phyloP scores from a whole-genome alignment of 2,113 vertebrate species.

The Penelope pileata region DNA sequence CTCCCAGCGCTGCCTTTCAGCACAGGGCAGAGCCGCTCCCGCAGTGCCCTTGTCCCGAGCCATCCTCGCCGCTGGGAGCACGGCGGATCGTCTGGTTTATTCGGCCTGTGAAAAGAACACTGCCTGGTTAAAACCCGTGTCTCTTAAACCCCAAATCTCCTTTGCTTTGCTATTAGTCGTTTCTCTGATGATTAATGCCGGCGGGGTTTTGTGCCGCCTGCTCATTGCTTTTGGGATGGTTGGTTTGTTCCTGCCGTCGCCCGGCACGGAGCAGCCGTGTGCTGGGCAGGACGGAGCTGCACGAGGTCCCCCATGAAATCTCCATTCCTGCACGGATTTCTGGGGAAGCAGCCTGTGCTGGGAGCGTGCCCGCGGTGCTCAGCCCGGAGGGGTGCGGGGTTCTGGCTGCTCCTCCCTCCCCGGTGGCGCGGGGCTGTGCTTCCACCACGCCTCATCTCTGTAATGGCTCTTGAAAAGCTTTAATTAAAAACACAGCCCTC shows the following conservation, averaged over 20 bases:
- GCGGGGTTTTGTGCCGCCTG: not conserved
- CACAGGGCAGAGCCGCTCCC: not conserved
- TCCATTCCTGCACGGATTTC: not conserved
- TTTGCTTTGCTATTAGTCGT: slow-evolving; percentile 45
- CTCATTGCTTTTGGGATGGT: not conserved
- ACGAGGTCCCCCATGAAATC: not conserved
- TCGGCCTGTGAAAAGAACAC: not conserved
- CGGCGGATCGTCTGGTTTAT: not conserved
- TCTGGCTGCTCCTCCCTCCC: not conserved
- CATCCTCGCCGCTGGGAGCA: not conserved
- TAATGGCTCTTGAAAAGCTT: slow-evolving; percentile 50
- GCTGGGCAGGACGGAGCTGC: not conserved
- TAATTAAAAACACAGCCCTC: slow-evolving; percentile 52
- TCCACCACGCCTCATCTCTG: not conserved
- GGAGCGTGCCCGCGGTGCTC: not conserved
- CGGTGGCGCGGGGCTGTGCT: not conserved
- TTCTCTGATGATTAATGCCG: slow-evolving; percentile 10
- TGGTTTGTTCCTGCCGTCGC: not conserved
- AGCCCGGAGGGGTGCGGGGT: too few species aligned
- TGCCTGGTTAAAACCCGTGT: not conserved
- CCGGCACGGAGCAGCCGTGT: not conserved
- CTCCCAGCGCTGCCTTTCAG: not conserved
- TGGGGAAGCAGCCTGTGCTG: not conserved
- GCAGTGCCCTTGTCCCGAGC: not conserved
- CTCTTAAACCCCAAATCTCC: slow-evolving; percentile 39